A percentile compares a stretch with the other conserved stretches of the same genome.
These are phyloP conservation scores for Ruditapes philippinarum DNA, from an alignment of 1,140 invertebrate species.

Conservation along the genomic window DNA sequence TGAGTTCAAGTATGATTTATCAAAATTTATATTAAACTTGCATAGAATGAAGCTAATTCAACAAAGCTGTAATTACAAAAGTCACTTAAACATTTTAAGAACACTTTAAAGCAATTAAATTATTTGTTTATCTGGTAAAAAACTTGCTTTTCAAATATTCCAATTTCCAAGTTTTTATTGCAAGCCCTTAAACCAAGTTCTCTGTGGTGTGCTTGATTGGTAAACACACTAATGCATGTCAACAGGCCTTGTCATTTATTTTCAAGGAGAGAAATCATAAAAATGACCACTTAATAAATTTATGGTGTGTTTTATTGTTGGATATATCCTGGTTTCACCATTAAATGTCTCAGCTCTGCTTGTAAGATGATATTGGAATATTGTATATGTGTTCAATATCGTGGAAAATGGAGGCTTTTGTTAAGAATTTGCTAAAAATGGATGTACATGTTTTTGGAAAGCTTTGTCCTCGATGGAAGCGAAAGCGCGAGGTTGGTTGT, in stretches of 20 bases:
- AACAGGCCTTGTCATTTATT: neutral
- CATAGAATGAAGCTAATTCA: too few relatives aligned
- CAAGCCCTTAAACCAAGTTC: neutral
- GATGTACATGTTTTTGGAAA: neutral
- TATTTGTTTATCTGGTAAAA: neutral
- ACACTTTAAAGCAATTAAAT: neutral
- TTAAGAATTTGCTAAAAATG: neutral
- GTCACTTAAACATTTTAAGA: too few relatives aligned
- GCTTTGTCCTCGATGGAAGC: conserved; percentile 5
- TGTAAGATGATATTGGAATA: neutral
- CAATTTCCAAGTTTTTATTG: neutral
- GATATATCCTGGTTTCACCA: neutral
- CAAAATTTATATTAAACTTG: too few relatives aligned
- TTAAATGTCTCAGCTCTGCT: too few relatives aligned
- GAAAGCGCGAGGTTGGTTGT: conserved; percentile 23
- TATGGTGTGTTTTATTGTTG: conserved; percentile 52
- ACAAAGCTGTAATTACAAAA: too few relatives aligned
- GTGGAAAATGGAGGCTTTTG: neutral
- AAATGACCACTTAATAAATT: conserved; percentile 46
- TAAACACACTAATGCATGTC: conserved; percentile 19
- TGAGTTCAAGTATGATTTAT: too few relatives aligned
- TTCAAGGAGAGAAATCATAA: conserved; percentile 24
- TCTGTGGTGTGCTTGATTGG: neutral
- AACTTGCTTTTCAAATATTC: neutral
- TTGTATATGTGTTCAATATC: neutral